These are phyloP conservation scores for Meteorus cinctellus DNA, from an alignment of 2,888 invertebrate species.

Conservation along the genomic window DNA sequence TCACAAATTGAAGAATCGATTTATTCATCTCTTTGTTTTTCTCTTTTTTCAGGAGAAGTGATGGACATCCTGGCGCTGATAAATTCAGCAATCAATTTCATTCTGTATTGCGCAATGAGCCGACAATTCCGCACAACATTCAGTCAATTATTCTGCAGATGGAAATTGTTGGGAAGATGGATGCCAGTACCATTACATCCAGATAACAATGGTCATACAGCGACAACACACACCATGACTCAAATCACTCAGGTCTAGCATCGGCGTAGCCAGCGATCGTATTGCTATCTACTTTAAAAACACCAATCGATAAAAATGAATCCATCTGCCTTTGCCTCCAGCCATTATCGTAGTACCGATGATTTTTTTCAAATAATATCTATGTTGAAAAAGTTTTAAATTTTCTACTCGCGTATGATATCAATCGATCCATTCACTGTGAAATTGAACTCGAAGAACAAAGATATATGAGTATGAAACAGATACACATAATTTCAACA, in stretches of 20 bases:
- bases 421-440: not conserved
- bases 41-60: conserved; percentile 76
- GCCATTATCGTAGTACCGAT: not conserved
- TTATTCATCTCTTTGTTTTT: not conserved
- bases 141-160: conserved; percentile 78
- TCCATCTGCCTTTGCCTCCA: not conserved
- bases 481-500: too few relatives aligned
- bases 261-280: conserved; percentile 55
- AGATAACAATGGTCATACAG: conserved; percentile 67
- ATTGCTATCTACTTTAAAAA: conserved; percentile 57
- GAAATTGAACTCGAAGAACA: not conserved
- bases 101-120: conserved; percentile 95
- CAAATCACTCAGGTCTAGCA: conserved; percentile 71
- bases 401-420: not conserved
- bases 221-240: conserved; percentile 69
- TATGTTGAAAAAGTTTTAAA: not conserved
- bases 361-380: not conserved
- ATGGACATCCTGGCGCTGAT: conserved; percentile 93
- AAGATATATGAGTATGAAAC: not conserved
- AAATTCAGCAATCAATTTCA: conserved; percentile 95
- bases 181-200: conserved; percentile 63
- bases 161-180: conserved; percentile 64
- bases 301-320: not conserved
- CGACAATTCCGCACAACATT: conserved; percentile 91
- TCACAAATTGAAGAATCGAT: too few relatives aligned